Evolutionary conservation across 1,140 invertebrate genomes (phyloP), one percentile per base, ranked within the genome.

Genomic region (Aradophagus sp.): DNA sequence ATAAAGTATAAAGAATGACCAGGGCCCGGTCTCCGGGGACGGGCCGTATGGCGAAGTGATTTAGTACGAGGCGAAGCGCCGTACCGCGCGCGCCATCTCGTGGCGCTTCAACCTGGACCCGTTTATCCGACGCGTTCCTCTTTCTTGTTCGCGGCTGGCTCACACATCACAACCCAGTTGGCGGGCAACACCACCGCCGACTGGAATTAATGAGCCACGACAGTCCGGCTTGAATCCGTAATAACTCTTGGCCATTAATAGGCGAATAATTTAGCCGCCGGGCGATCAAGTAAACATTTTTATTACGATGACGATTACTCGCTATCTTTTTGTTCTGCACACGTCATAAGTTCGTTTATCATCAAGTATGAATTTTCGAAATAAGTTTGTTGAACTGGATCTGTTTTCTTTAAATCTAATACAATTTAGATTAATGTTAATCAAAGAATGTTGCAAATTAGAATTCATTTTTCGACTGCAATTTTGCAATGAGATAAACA

Each of bases 1-100:
- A 81, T 81, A 80, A 81, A 80, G 75, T 74, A 82, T 81, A 78
- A 78, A 77, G 74, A 74, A 78, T 75, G 63, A 73, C 61, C 63
- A 14, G 26, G 48, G 38, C 38, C 41, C 34, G 27, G 19, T 34
- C 20, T 27, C 41, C 31, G 5, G 32, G 42, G 61, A 42, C 16
- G 42, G 61, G 39, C 16, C 61, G 42, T 56, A 45, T 27, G 16
- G 55, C 15, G 29, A 45, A 65, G 63, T 80, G 78, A 82, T 82
- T 80, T 76, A 78, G 65, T 48, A 29, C 44, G 45, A 66, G 62
- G 69, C 68, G 68, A 59, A 71, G 71, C 53, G 73, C 67, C 20
- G 32, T 44, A 15, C 74, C 66, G 50, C 39, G 36, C 39, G 62
- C 55, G 70, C 53, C 62, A 56, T 65, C 68, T 65, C 41, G 29